Evolutionary conservation across 1,140 invertebrate genomes (phyloP), one percentile per base, ranked within the genome.

Genomic region (Aphelenchoides fujianensis): DNA sequence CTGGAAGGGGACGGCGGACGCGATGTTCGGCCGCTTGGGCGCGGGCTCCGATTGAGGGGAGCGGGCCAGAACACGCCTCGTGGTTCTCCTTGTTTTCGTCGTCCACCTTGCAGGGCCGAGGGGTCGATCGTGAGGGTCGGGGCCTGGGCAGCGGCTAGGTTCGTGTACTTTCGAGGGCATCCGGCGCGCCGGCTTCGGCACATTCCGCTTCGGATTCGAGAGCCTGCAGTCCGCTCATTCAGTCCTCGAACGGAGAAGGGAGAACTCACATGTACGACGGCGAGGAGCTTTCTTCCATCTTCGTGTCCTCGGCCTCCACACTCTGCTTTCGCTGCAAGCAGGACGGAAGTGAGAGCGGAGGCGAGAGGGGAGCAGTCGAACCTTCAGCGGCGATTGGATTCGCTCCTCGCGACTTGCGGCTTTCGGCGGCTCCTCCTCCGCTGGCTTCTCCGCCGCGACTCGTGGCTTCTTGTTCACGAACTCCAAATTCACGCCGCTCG

Each of bases 1-100:
- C 57, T 74, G 72, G 66, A 73, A 71, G 7, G 55, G 55, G 34
- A 59, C 55, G 12, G 55, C 55, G 28, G 55, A 59, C 12, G 27
- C 34, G 55, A 59, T 48, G 41, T 19, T 59, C 55, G 5, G 55
- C 28, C 5, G 55, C 34, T 59, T 59, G 55, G 5, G 27, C 34
- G 28, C 5, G 12, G 41, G 41, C 41, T 48, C 41, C 41, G 41
- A 48, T 48, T 59, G 5, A 59, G 55, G 19, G 5, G 5, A 7
- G 34, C 55, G 5, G 23, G 55, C 55, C 19, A 19, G n/a, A 7
- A 7, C 5, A 59, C 55, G n/a, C n/a, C n/a, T 59, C 5, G 28
- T 59, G 55, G 23, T 59, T 59, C 34, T 59, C 55, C 19, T 59
- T 59, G 55, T 59, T 32, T 59, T 59, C 55, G 34, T 27, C 34